A percentile compares a stretch with the other conserved stretches of the same genome.
Evolutionary conservation across 2,888 invertebrate species (phyloP).

Genomic region (Caenorhabditis sinica): DNA sequence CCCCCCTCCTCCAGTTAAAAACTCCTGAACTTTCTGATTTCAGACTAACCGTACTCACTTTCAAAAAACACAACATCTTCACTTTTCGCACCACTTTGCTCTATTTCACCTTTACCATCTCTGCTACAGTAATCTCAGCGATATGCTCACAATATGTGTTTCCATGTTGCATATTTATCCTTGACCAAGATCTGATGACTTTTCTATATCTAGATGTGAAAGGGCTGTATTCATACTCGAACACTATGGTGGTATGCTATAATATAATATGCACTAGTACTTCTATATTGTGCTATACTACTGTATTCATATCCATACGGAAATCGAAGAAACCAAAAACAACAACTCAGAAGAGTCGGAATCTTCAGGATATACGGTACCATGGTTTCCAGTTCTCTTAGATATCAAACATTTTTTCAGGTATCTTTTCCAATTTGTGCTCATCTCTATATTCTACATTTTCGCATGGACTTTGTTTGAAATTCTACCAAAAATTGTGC

Average conservation of each 20-base stretch:
- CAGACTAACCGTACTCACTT: no score
- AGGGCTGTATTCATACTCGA: not conserved
- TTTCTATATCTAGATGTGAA: not conserved
- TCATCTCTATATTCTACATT: constrained; percentile 25
- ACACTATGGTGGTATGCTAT: not conserved
- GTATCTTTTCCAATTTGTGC: constrained; percentile 26
- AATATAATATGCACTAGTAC: not conserved
- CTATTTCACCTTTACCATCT: no score
- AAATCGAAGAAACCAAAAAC: not conserved
- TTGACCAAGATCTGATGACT: not conserved
- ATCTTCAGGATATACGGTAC: not conserved
- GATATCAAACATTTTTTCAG: constrained; percentile 17
- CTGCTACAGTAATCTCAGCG: no score
- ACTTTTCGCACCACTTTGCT: no score
- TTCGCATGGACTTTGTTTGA: constrained; percentile 25
- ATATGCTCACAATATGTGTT: constrained; percentile 6
- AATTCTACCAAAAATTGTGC: constrained; percentile 20
- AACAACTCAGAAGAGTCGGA: not conserved
- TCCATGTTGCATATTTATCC: constrained; percentile 29
- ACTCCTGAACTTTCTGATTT: no score
- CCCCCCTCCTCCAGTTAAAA: no score
- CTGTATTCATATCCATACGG: not conserved
- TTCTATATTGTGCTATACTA: not conserved
- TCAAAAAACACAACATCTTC: no score
- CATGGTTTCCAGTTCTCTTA: not conserved